Evolutionary conservation across 2,888 invertebrate species (phyloP).

Genomic region (Stenoptilia bipunctidactyla): DNA sequence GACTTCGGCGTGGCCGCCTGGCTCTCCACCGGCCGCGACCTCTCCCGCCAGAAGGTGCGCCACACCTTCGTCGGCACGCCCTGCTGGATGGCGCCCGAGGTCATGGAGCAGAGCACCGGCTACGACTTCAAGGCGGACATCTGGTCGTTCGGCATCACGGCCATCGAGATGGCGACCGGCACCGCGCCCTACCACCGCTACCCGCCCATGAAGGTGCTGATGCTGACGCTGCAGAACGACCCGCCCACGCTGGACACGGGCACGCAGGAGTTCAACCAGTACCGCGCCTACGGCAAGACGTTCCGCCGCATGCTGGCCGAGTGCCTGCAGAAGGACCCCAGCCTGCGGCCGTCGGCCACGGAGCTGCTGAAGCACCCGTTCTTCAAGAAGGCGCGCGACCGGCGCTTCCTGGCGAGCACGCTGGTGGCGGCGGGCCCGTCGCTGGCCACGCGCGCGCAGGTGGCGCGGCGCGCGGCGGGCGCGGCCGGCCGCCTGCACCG

Average conservation of each 20-base stretch:
- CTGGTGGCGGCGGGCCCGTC: conserved; percentile 89
- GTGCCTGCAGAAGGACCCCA: conserved; percentile 96
- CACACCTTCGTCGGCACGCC: conserved; percentile 99
- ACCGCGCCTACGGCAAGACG: conserved; percentile 97
- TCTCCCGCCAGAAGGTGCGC: conserved; percentile 94
- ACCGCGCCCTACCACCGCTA: conserved; percentile 99
- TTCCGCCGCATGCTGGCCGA: conserved; percentile 98
- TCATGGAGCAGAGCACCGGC: conserved; percentile 99
- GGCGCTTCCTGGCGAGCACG: conserved; percentile 89
- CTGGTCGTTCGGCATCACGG: conserved; percentile 92
- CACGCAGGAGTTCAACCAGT: conserved; percentile 98
- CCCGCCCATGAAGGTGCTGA: conserved; percentile 99
- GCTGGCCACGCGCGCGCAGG: conserved; percentile 92
- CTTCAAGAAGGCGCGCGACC: conserved; percentile 98
- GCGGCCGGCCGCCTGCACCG: conserved; percentile 89
- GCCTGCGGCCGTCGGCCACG: conserved; percentile 95
- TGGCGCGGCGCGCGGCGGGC: conserved; percentile 87
- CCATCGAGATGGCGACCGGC: conserved; percentile 98
- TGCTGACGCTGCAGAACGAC: conserved; percentile 99
- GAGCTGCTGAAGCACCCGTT: conserved; percentile 98
- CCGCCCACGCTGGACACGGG: conserved; percentile 97
- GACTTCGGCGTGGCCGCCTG: conserved; percentile 99
- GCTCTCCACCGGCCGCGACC: conserved; percentile 96
- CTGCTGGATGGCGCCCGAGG: conserved; percentile 99
- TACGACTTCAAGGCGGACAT: conserved; percentile 97